Percentiles rank a stretch among this genome's conserved stretches.
Evolutionary conservation across 1,140 invertebrate species (phyloP).

Genomic region (Episyrphus balteatus): DNA sequence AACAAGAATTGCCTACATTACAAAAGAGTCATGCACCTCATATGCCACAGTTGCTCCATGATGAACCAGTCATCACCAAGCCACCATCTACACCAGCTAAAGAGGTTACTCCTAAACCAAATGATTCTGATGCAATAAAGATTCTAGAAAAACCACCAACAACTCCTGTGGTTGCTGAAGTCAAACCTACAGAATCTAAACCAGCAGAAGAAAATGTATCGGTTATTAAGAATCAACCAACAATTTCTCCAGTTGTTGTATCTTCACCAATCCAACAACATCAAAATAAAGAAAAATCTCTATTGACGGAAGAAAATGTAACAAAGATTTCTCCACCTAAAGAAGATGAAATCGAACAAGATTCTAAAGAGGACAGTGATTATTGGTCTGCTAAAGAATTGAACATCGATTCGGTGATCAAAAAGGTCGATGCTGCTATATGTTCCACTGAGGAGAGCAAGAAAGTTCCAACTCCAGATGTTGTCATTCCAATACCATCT

Average conservation of each 20-base stretch:
- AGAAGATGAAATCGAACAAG: constrained; percentile 27
- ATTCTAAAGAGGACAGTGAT: constrained; percentile 57
- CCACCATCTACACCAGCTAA: not conserved
- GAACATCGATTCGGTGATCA: constrained; percentile 62
- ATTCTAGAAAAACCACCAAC: no score
- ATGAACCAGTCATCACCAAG: not conserved
- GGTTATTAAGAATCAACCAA: constrained; percentile 3
- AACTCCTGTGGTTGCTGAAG: not conserved
- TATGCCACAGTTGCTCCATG: no score
- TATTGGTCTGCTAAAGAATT: constrained; percentile 66
- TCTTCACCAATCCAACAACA: not conserved
- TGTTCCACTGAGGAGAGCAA: constrained; percentile 39
- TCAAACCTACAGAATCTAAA: not conserved
- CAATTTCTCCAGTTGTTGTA: not conserved
- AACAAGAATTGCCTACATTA: no score
- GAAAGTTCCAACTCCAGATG: constrained; percentile 11
- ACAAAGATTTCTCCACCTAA: constrained; percentile 34
- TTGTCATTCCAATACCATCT: not conserved
- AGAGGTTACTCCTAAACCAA: no score
- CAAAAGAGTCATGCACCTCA: no score
- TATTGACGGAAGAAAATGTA: constrained; percentile 30
- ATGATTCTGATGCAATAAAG: no score
- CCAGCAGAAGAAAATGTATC: constrained; percentile 5
- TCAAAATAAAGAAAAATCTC: constrained; percentile 12
- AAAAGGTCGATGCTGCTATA: constrained; percentile 55